Conservation (phyloP, 2,888 invertebrate genomes). For the Ligdia adustata region DNA sequence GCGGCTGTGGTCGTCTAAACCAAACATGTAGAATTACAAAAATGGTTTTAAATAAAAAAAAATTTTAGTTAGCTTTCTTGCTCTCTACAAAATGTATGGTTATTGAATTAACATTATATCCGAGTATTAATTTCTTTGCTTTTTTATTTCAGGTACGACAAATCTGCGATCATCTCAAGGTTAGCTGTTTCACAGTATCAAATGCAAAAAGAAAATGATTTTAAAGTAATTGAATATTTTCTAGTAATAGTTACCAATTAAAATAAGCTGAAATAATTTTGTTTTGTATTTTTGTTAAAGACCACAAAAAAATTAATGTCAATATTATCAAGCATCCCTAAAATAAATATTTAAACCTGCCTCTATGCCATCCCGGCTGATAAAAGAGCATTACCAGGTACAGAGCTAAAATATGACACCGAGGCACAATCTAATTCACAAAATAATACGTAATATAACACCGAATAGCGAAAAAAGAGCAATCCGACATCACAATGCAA, state of each 20-base stretch:
- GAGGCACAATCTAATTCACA: conserved; percentile 79
- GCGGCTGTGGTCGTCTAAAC: no score
- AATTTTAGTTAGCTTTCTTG: no score
- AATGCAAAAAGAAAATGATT: conserved; percentile 57
- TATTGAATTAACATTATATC: no score
- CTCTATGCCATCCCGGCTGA: conserved; percentile 52
- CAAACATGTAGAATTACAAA: no score
- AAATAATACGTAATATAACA: conserved; percentile 82
- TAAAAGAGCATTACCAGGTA: conserved; percentile 61
- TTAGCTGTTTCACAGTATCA: conserved; percentile 88
- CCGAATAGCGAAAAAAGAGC: conserved; percentile 79
- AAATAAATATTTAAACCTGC: conserved; percentile 56
- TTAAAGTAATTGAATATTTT: neutral
- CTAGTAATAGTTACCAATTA: no score
- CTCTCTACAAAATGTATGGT: no score
- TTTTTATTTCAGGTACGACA: conserved; percentile 90
- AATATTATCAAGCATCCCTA: neutral
- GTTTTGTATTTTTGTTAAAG: neutral
- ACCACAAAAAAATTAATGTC: neutral
- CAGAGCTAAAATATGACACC: conserved; percentile 75
- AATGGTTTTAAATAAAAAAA: no score
- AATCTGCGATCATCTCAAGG: conserved; percentile 95
- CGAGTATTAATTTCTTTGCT: no score
- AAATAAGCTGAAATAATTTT: no score
- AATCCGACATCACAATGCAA: conserved; percentile 63